A percentile compares a stretch with the other conserved stretches of the same genome.
phyloP scores from a whole-genome alignment of 2,888 invertebrate genomes.

The Tetheella fluctuosa region DNA sequence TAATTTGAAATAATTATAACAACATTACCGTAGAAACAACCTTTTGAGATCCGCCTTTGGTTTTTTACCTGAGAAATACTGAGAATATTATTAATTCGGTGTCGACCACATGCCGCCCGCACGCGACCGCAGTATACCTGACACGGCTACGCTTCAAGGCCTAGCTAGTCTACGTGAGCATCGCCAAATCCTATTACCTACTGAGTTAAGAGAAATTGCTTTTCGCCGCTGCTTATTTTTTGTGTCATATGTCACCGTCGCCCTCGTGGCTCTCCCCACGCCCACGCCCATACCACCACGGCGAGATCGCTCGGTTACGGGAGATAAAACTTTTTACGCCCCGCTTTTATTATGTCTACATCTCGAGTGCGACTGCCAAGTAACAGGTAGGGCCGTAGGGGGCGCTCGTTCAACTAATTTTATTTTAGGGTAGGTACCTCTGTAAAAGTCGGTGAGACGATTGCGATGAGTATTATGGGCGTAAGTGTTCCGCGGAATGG shows the following conservation, averaged over 20 bases:
- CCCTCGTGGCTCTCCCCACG: background rate
- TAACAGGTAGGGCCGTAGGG: slow-evolving; percentile 41
- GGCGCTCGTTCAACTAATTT: slow-evolving; percentile 54
- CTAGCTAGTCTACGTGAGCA: background rate
- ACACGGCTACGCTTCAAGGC: background rate
- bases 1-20: too few relatives aligned
- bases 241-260: background rate
- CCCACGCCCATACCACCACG: background rate
- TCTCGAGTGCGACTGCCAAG: slow-evolving; percentile 22
- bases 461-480: slow-evolving; percentile 38
- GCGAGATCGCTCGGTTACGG: background rate
- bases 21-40: too few relatives aligned
- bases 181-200: background rate
- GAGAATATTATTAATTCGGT: too few relatives aligned
- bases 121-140: background rate
- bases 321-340: slow-evolving; percentile 12
- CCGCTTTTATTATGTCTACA: slow-evolving; percentile 10
- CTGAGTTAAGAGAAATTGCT: background rate
- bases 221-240: background rate
- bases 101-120: too few relatives aligned
- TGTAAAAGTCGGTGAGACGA: slow-evolving; percentile 42
- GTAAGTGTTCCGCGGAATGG: background rate
- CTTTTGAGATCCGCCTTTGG: too few relatives aligned
- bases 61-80: too few relatives aligned
- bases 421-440: slow-evolving; percentile 43